Evolutionary conservation across 2,113 vertebrate species (phyloP), one percentile per base, ranked within the genome.

Genomic region (Limanda limanda): DNA sequence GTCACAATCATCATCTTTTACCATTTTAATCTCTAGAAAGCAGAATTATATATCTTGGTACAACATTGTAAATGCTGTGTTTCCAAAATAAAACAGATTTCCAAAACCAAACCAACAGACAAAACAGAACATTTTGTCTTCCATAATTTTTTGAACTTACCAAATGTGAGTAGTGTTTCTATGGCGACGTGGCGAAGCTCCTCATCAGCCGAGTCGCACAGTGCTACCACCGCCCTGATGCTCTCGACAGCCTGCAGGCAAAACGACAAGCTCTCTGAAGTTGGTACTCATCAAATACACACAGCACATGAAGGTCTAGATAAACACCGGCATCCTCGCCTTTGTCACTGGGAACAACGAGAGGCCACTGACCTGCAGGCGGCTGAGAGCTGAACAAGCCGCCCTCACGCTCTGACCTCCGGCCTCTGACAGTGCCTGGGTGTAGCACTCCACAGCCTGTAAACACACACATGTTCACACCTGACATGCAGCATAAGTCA

Each of bases 391-490:
- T 60, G 96, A 86, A 77, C 97, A 98, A 23, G 97, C 96, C 4
- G 95, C 96, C 76, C 94, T 97, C 93, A 96, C 96, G 31, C 95
- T 94, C 78, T 95, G 95, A 54, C 94, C 92, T 72, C 94, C 95
- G 52, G 94, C 94, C 87, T 97, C 96, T 0, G 95, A 96, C 76
- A 99, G 92, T 3, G 94, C 95, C 92, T 97, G 96, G 64, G 96
- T 97, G 92, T 96, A 99, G 83, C 94, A 97, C 73, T 97, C 95
- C 88, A 99, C 90, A 37, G 97, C 97, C 97, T 99, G 92, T 59
- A 27, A 9, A 83, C 68, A 77, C 17, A 69, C 54, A 54, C 52
- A 56, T 71, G 83, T 48, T 60, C 47, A 71, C 13, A 72, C 42
- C 27, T 8, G 25, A 18, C 52, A 51, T 9, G 10, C 14, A n/a